Conservation (phyloP, 2,797 vertebrate species). For the Gallirallus australis region DNA sequence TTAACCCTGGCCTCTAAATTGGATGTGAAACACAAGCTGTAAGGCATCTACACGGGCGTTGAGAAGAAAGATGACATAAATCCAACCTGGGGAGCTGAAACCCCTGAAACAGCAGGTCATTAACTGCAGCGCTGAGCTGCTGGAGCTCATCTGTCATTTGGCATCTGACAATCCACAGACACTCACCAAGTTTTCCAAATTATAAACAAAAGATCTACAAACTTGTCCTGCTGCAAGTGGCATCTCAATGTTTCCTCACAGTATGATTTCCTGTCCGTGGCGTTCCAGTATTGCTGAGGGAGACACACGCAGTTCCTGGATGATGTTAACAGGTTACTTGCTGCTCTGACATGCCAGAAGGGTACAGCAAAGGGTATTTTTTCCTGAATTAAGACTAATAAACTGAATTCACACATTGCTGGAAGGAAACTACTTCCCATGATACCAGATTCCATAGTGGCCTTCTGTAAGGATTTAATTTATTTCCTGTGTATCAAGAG, state of each 20-base stretch:
- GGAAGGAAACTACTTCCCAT: not conserved
- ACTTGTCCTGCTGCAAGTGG: not conserved
- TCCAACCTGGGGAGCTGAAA: not conserved
- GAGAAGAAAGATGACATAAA: not conserved
- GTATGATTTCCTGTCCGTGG: not conserved
- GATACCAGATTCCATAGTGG: not conserved
- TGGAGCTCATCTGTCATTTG: not conserved
- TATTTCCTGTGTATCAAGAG: not conserved
- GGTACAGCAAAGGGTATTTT: not conserved
- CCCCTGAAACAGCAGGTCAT: fast-evolving
- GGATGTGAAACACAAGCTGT: not conserved
- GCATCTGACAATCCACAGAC: not conserved
- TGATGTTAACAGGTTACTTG: not conserved
- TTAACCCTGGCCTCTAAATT: not conserved
- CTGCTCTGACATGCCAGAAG: not conserved
- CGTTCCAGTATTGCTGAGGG: not conserved
- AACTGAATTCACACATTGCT: not conserved
- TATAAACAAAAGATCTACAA: not conserved
- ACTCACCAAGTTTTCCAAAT: not conserved
- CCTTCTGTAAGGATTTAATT: not conserved
- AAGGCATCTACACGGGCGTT: fast-evolving
- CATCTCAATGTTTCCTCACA: not conserved
- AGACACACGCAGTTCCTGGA: not conserved
- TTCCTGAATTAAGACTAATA: not conserved
- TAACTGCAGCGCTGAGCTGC: not conserved